These are phyloP conservation scores for Parascotia fuliginaria DNA, from an alignment of 2,888 invertebrate genomes.

Conservation along the genomic window DNA sequence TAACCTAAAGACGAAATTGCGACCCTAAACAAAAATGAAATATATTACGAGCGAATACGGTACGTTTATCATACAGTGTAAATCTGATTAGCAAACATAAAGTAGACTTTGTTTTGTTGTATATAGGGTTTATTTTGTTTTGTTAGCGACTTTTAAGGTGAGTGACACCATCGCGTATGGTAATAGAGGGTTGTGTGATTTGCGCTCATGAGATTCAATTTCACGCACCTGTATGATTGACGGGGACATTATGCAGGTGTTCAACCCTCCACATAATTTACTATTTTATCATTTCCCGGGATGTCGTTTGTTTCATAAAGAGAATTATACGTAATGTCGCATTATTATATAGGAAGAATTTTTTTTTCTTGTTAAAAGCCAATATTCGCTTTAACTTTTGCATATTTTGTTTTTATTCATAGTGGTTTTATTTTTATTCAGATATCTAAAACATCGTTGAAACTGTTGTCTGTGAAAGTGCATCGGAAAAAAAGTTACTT, in stretches of 20 bases:
- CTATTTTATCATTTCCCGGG: slow-evolving; percentile 63
- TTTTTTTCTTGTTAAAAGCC: background rate
- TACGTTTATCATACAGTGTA: slow-evolving; percentile 52
- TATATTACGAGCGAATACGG: slow-evolving; percentile 48
- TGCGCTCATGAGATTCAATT: slow-evolving; percentile 83
- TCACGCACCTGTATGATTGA: slow-evolving; percentile 79
- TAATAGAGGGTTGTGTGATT: slow-evolving; percentile 74
- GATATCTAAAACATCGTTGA: too few species aligned
- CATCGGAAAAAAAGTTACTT: too few species aligned
- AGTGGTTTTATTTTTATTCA: too few species aligned
- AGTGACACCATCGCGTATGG: slow-evolving; percentile 62
- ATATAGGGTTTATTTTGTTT: slow-evolving; percentile 43
- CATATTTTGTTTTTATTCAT: too few species aligned
- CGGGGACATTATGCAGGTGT: slow-evolving; percentile 75
- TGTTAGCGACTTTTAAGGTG: slow-evolving; percentile 35
- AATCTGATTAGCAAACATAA: slow-evolving; percentile 12
- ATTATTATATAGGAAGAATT: slow-evolving; percentile 12
- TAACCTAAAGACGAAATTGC: slow-evolving; percentile 45
- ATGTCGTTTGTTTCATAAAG: slow-evolving; percentile 53
- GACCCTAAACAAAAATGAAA: slow-evolving; percentile 51
- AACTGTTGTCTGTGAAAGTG: too few species aligned
- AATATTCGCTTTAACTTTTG: too few species aligned
- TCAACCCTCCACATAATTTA: slow-evolving; percentile 68
- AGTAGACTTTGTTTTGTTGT: slow-evolving; percentile 32
- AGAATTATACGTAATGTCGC: slow-evolving; percentile 34